Conservation (phyloP, 2,113 vertebrate genomes). For the Stigmatopora nigra region DNA sequence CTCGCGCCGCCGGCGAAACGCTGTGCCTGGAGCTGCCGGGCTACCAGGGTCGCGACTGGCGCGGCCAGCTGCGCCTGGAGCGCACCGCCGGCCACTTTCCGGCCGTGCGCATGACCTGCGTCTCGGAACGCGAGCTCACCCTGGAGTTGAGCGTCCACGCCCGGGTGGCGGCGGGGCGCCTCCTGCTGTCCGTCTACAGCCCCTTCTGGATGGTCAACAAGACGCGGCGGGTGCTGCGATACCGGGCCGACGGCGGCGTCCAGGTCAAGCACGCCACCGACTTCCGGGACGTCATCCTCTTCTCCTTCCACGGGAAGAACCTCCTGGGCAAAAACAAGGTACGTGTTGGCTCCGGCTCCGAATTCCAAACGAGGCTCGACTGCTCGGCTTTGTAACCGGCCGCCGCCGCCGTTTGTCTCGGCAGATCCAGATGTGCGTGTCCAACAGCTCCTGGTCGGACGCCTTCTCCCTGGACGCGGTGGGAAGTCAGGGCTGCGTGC, state of each 20-base stretch:
- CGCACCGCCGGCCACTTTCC: constrained; percentile 78
- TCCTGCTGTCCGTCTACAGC: constrained; percentile 82
- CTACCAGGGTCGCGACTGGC: constrained; percentile 90
- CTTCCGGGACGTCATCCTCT: constrained; percentile 82
- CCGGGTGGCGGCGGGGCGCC: constrained; percentile 40
- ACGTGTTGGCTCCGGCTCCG: not conserved
- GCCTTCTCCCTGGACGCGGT: constrained; percentile 93
- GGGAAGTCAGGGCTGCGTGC: constrained; percentile 92
- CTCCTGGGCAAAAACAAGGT: constrained; percentile 96
- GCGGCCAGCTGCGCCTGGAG: constrained; percentile 73
- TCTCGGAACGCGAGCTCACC: constrained; percentile 52
- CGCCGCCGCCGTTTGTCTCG: constrained; percentile 4
- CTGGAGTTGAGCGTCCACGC: constrained; percentile 78
- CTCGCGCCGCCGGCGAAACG: constrained; percentile 76
- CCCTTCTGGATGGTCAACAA: constrained; percentile 98
- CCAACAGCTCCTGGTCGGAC: constrained; percentile 86
- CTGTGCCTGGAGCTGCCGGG: constrained; percentile 80
- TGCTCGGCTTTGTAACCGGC: not conserved
- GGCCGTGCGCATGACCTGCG: constrained; percentile 70
- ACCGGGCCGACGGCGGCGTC: constrained; percentile 80
- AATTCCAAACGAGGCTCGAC: not conserved
- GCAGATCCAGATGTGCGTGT: constrained; percentile 88
- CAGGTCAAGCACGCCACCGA: constrained; percentile 87
- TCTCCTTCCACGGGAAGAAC: constrained; percentile 92
- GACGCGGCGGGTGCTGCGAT: constrained; percentile 87